phyloP scores from a whole-genome alignment of 1,140 invertebrate species.

The Ladona fulva region DNA sequence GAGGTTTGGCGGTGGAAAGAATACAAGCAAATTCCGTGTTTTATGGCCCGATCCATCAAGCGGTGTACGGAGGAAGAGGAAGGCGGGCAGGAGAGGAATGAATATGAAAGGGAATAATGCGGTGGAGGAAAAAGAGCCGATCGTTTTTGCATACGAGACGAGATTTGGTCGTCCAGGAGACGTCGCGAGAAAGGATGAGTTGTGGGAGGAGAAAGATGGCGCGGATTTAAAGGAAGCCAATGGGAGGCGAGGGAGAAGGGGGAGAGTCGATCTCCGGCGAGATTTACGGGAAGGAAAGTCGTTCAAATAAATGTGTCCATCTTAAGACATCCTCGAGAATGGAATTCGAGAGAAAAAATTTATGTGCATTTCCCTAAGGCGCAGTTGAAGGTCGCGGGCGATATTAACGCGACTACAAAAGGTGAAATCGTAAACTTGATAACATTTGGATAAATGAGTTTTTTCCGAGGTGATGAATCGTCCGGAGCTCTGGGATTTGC shows the following conservation, averaged over 20 bases:
- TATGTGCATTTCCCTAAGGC: too few species aligned
- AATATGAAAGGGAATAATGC: conserved; percentile 6
- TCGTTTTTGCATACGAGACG: conserved; percentile 1
- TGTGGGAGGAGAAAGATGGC: not conserved
- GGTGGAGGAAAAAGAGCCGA: not conserved
- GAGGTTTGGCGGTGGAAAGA: not conserved
- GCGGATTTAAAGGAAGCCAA: not conserved
- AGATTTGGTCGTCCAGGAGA: not conserved
- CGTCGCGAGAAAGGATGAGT: not conserved
- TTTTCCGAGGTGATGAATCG: too few species aligned
- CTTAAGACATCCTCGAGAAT: not conserved
- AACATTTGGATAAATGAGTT: too few species aligned
- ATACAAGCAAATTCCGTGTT: conserved; percentile 9
- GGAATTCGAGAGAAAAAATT: not conserved
- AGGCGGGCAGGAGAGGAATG: not conserved
- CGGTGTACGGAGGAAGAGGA: not conserved
- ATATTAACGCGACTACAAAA: too few species aligned
- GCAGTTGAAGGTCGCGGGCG: too few species aligned
- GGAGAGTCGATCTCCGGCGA: not conserved
- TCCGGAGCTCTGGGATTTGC: too few species aligned
- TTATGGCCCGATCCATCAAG: conserved; percentile 7
- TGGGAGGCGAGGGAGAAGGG: not conserved
- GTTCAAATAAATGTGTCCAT: not conserved
- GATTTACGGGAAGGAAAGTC: not conserved
- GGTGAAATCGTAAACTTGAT: too few species aligned